These are phyloP conservation scores for Cataglyphis altisquamis DNA, from an alignment of 2,888 invertebrate genomes.

Conservation along the genomic window DNA sequence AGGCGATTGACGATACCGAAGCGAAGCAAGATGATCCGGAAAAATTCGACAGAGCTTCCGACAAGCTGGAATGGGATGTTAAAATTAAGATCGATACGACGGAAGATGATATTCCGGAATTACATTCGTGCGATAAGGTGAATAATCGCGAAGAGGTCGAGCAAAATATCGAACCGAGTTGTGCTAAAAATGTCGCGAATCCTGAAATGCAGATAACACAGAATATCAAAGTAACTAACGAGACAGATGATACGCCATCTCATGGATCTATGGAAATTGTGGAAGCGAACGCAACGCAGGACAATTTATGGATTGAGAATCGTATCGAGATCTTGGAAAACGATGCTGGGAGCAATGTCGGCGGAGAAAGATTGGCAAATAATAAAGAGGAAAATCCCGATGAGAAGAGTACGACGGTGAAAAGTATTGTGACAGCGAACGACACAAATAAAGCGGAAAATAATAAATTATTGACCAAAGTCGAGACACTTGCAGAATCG, in stretches of 20 bases:
- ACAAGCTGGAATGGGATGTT: not conserved
- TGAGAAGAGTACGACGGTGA: not conserved
- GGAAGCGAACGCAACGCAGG: not conserved
- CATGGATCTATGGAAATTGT: not conserved
- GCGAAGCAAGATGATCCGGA: not conserved
- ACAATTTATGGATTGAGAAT: not conserved
- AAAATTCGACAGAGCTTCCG: not conserved
- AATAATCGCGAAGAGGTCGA: not conserved
- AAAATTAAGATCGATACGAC: conserved; percentile 14
- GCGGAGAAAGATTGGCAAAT: not conserved
- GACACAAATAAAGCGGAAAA: not conserved
- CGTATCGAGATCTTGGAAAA: conserved; percentile 20
- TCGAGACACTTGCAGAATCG: not conserved
- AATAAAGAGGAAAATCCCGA: not conserved
- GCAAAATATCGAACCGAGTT: not conserved
- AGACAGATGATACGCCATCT: not conserved
- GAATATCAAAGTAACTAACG: not conserved
- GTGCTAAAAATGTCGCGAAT: not conserved
- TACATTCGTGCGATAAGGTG: not conserved
- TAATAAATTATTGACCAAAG: not conserved
- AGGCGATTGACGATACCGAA: not conserved
- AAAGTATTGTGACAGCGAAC: not conserved
- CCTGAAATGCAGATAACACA: not conserved
- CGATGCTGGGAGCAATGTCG: not conserved
- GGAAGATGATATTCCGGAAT: not conserved